Conservation (phyloP, 2,888 invertebrate genomes). For the Agrochola circellaris region DNA sequence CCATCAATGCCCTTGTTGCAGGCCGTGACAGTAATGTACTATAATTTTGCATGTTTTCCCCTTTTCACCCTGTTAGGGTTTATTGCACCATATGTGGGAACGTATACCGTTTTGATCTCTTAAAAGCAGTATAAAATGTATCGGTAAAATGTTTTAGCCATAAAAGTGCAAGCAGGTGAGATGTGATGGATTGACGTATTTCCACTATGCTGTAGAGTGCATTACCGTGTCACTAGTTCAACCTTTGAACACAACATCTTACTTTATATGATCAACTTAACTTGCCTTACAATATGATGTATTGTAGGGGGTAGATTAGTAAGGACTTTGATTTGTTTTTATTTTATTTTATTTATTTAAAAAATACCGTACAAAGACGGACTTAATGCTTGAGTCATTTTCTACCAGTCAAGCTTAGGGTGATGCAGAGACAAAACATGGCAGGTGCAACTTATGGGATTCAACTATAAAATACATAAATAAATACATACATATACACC, state of each 20-base stretch:
- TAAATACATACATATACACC: no score
- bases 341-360: background rate
- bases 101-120: constrained; percentile 38
- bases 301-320: background rate
- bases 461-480: no score
- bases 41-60: constrained; percentile 7
- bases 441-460: no score
- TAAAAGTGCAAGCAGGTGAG: constrained; percentile 59
- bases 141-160: constrained; percentile 53
- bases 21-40: no score
- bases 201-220: constrained; percentile 54
- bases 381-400: no score
- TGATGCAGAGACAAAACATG: no score
- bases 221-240: constrained; percentile 58
- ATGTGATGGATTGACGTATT: constrained; percentile 62
- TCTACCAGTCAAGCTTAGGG: no score
- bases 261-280: constrained; percentile 34
- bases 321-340: background rate
- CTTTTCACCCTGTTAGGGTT: background rate
- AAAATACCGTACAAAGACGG: no score
- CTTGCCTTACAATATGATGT: constrained; percentile 14
- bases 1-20: no score
- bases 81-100: constrained; percentile 9
- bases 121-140: constrained; percentile 56
- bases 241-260: constrained; percentile 46